Evolutionary conservation across 2,888 invertebrate species (phyloP), one percentile per base, ranked within the genome.

Genomic region (Fragum fragum): DNA sequence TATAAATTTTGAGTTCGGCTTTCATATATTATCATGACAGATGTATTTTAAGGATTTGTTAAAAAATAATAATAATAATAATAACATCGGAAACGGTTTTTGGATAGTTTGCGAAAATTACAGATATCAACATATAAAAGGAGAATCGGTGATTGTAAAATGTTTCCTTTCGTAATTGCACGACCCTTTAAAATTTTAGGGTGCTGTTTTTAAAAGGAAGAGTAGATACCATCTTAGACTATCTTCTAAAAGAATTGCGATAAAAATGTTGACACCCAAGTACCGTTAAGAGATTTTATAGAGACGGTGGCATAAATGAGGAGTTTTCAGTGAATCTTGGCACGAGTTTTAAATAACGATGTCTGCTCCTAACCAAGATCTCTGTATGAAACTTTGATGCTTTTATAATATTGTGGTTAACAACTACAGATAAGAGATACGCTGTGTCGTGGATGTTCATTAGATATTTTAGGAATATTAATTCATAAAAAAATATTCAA

Each of bases 241-340:
- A n/a, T 47, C 3, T 47, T 47, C 5, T 47, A 16, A 47, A 47
- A n/a, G 14, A 39, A 39, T 9, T 14, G 14, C 5, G 18, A 47
- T 47, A 68, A 68, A 68, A 68, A 68, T 23, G 42, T 47, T 68
- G 68, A 68, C 68, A 68, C 68, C 42, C 47, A 68, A 68, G 68
- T 68, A 18, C 47, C 61, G 29, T 42, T 47, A 47, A 68, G 68
- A 39, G 47, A 47, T 68, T 68, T 53, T 70, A 52, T 70, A 53
- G 70, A 53, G 16, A 26, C 28, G 26, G 29, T 14, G 70, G 70
- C n/a, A 70, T 32, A 3, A 42, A 6, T 23, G 66, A 42, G 26
- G 66, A 66, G 66, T 70, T 70, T 63, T 29, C 52, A 18, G 53
- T 29, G 21, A 52, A 29, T 28, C 9, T 70, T 70, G 70, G 70